Conservation (phyloP, 2,113 vertebrate genomes). For the Glareola pratincola region DNA sequence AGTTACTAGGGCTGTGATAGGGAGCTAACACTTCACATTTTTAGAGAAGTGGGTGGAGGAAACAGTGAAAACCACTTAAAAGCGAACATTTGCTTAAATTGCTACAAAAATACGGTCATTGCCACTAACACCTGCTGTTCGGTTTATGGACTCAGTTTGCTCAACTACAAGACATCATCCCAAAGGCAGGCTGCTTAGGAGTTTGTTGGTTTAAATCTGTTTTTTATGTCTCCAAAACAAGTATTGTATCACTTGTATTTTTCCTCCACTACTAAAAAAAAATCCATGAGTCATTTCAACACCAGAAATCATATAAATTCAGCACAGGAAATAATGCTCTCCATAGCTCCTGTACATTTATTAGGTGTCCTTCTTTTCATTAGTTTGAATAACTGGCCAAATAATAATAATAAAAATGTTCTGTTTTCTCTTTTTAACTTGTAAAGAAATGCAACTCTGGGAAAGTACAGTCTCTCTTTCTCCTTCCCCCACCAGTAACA, state of each 20-base stretch:
- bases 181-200: slow-evolving; percentile 33
- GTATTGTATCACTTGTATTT: background rate
- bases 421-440: slow-evolving; percentile 53
- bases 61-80: slow-evolving; percentile 48
- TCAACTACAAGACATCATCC: slow-evolving; percentile 2
- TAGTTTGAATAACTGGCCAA: slow-evolving; percentile 59
- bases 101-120: slow-evolving; percentile 35
- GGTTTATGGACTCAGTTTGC: slow-evolving; percentile 19
- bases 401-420: slow-evolving; percentile 28
- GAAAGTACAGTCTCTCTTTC: slow-evolving; percentile 49
- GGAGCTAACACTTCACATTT: background rate
- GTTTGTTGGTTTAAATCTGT: background rate
- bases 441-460: slow-evolving; percentile 55
- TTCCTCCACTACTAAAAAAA: background rate
- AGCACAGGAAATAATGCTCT: background rate
- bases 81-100: background rate
- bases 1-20: background rate
- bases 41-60: slow-evolving; percentile 31
- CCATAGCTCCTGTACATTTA: background rate
- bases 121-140: slow-evolving; percentile 49
- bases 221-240: slow-evolving; percentile 24
- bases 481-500: background rate
- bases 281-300: background rate
- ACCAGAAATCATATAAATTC: background rate
- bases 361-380: slow-evolving; percentile 54